Evolutionary conservation across 2,113 vertebrate genomes (phyloP), one percentile per base, ranked within the genome.

Genomic region (Apodemus sylvaticus): DNA sequence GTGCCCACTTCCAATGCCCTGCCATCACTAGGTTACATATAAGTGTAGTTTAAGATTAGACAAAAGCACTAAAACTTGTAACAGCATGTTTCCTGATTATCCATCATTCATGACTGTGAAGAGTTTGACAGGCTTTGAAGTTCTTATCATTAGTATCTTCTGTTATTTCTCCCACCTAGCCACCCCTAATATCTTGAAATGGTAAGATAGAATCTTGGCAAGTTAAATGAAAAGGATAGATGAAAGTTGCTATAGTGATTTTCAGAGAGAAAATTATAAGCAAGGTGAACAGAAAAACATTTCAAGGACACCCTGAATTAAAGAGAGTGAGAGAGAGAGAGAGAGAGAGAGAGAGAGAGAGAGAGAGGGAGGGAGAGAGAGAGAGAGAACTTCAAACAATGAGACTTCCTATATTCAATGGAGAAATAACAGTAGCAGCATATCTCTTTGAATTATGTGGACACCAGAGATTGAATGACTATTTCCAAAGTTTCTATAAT

Each of bases 231-330:
- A 76, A 92, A 94, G n/a, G 39, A 73, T 88, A 71, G 39, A 91
- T 96, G 66, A 86, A 96, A 95, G 71, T 78, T 90, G 36, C 39
- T 39, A 53, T 45, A 79, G 51, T n/a, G 71, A 83, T 94, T 51
- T 95, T 96, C 94, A 94, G 60, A 94, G 77, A 96, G 34, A 24
- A 94, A 89, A 93, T 91, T 81, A 92, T 76, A 95, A 94, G 45
- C 86, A 87, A 94, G 24, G 70, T 89, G 86, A 94, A 76, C 29
- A 90, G 87, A 94, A 34, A 77, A 95, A 26, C 71, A 95, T 82
- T 91, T 93, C 81, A 91, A 93, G n/a, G 86, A 3, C 17, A 89
- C 88, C 92, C 86, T 3, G 29, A n/a, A 83, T 88, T 55, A 74
- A 51, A 86, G n/a, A n/a, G n/a, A n/a, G n/a, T n/a, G n/a, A n/a